Conservation (phyloP, 2,888 invertebrate genomes). For the Dascillus cervinus region DNA sequence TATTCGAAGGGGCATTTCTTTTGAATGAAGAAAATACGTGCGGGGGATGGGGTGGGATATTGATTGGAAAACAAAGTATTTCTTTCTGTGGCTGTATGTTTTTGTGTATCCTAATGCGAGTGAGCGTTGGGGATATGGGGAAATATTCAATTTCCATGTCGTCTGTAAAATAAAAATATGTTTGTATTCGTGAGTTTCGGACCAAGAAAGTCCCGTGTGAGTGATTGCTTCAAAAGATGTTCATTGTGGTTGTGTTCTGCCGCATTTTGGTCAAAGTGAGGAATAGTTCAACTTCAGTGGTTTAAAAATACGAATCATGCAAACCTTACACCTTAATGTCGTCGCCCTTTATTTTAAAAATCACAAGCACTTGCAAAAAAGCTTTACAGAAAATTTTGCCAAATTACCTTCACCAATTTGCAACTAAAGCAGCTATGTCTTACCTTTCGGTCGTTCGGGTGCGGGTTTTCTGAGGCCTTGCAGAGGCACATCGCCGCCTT, state of each 20-base stretch:
- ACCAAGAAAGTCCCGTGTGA: too few relatives aligned
- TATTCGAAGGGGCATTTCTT: slow-evolving; percentile 51
- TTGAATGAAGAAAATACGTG: slow-evolving; percentile 53
- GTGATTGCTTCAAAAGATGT: too few relatives aligned
- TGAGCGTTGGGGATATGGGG: slow-evolving; percentile 72
- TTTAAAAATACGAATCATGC: too few relatives aligned
- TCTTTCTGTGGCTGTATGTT: slow-evolving; percentile 48
- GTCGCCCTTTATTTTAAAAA: too few relatives aligned
- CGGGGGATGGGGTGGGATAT: slow-evolving; percentile 37
- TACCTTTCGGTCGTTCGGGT: slow-evolving; percentile 75
- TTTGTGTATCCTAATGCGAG: slow-evolving; percentile 71
- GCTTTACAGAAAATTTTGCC: too few relatives aligned
- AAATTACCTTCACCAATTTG: too few relatives aligned
- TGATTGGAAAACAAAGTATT: slow-evolving; percentile 56
- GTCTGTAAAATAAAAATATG: slow-evolving; percentile 53
- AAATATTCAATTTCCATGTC: slow-evolving; percentile 73
- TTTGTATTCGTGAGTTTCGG: too few relatives aligned
- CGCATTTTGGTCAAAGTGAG: too few relatives aligned
- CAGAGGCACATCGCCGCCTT: slow-evolving; percentile 90
- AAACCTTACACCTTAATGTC: too few relatives aligned
- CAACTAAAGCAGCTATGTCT: slow-evolving; percentile 23
- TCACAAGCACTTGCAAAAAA: too few relatives aligned
- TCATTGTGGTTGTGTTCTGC: too few relatives aligned
- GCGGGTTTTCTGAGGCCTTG: slow-evolving; percentile 87
- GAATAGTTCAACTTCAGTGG: too few relatives aligned